Evolutionary conservation across 2,113 vertebrate genomes (phyloP).

Genomic region (Hemibagrus wyckioides): DNA sequence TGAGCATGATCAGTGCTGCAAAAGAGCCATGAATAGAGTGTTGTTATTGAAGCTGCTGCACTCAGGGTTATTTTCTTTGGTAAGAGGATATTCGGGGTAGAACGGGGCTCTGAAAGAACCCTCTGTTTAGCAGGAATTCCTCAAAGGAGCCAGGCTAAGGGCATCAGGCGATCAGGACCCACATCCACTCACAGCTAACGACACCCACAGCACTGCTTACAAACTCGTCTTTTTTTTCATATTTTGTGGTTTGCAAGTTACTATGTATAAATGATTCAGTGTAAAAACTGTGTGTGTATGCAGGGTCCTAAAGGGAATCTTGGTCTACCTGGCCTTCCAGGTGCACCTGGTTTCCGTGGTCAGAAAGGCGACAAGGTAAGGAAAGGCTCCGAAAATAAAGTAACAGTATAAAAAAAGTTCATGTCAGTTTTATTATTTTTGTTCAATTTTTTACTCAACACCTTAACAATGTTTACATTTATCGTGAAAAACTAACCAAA

Average conservation of each 20-base stretch:
- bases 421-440: background rate
- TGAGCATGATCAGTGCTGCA: slow-evolving; percentile 62
- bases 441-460: background rate
- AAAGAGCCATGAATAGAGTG: slow-evolving; percentile 74
- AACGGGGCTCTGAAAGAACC: slow-evolving; percentile 78
- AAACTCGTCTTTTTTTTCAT: slow-evolving; percentile 31
- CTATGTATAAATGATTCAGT: slow-evolving; percentile 56
- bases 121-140: slow-evolving; percentile 80
- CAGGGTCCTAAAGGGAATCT: slow-evolving; percentile 85
- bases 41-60: slow-evolving; percentile 64
- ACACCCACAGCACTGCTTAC: slow-evolving; percentile 20
- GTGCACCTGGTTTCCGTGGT: slow-evolving; percentile 85
- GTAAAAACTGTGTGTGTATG: slow-evolving; percentile 46
- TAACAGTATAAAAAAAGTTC: background rate
- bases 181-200: slow-evolving; percentile 52
- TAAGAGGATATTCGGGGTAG: slow-evolving; percentile 60
- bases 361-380: slow-evolving; percentile 91
- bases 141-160: slow-evolving; percentile 43
- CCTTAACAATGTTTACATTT: background rate
- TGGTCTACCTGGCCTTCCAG: slow-evolving; percentile 89
- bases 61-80: slow-evolving; percentile 71
- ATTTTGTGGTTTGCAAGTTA: slow-evolving; percentile 55
- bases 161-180: slow-evolving; percentile 51
- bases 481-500: background rate
- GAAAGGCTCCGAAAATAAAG: slow-evolving; percentile 2